Percentiles rank a stretch among this genome's conserved stretches.
These are phyloP conservation scores for Sussaba pulchella DNA, from an alignment of 2,888 invertebrate species.

Conservation along the genomic window DNA sequence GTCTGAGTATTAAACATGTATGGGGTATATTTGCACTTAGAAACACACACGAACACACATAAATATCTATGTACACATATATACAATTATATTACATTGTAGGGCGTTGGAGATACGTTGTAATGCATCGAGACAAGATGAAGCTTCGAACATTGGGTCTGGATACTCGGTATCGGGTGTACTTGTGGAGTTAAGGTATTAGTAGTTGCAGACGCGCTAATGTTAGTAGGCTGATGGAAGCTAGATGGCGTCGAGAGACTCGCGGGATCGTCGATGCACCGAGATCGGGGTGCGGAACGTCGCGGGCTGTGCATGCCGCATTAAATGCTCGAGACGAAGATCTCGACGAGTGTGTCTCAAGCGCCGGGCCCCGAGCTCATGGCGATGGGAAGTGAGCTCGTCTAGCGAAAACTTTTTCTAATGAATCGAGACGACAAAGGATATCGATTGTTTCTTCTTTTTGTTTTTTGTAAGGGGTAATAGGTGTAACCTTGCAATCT, in stretches of 20 bases:
- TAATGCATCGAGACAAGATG: constrained; percentile 30
- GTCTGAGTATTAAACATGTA: constrained; percentile 10
- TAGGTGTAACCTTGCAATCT: not conserved
- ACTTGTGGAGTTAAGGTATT: not conserved
- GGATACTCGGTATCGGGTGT: constrained; percentile 1
- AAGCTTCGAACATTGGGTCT: not conserved
- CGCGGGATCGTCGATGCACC: constrained; percentile 32
- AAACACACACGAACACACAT: no score
- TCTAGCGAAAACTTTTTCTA: constrained; percentile 1
- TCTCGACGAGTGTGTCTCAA: constrained; percentile 29
- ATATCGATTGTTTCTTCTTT: constrained; percentile 11
- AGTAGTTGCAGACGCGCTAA: not conserved
- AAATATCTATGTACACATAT: no score
- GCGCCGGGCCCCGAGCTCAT: constrained; percentile 14
- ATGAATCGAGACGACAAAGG: constrained; percentile 15
- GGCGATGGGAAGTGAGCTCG: constrained; percentile 28
- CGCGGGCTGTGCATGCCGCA: constrained; percentile 23
- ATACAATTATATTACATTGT: not conserved
- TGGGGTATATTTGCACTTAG: not conserved
- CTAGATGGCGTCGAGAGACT: constrained; percentile 19
- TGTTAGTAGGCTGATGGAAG: constrained; percentile 15
- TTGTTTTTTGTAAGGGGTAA: constrained; percentile 2
- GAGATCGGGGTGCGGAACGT: constrained; percentile 41
- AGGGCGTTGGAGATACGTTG: not conserved
- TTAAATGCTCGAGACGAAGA: constrained; percentile 33